Evolutionary conservation across 92 coral and sea anemone species (phyloP).

Genomic region (Phymanthus crucifer): DNA sequence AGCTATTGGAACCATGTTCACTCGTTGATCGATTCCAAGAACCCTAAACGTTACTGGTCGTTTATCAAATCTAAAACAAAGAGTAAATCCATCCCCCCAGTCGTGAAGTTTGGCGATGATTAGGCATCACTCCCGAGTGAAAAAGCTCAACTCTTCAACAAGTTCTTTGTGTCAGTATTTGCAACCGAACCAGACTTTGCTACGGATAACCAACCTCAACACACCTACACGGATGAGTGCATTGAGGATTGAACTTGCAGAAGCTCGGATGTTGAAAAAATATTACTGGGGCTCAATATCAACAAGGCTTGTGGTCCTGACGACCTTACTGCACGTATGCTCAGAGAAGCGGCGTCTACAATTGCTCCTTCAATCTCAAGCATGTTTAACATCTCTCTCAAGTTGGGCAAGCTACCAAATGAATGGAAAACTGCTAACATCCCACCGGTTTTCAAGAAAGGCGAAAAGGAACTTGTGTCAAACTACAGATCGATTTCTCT

Average conservation of each 20-base stretch:
- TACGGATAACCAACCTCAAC: background rate
- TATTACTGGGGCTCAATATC: conserved; percentile 26
- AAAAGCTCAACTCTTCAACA: conserved; percentile 13
- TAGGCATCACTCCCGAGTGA: conserved; percentile 21
- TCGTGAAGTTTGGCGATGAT: conserved; percentile 22
- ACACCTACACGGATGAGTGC: background rate
- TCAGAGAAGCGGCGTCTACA: conserved; percentile 14
- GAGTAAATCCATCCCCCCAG: conserved; percentile 20
- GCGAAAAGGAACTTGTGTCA: conserved; percentile 28
- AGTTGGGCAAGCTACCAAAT: conserved; percentile 22
- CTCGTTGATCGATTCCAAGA: conserved; percentile 25
- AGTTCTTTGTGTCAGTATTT: background rate
- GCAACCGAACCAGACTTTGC: background rate
- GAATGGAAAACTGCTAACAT: conserved; percentile 37
- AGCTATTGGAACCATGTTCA: conserved; percentile 23
- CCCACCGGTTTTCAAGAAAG: conserved; percentile 23
- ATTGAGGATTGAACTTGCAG: conserved; percentile 33
- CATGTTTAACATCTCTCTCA: conserved; percentile 18
- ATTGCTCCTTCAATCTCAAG: conserved; percentile 9
- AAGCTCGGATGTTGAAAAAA: conserved; percentile 22
- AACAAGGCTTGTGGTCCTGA: conserved; percentile 33
- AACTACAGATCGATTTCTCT: conserved; percentile 19
- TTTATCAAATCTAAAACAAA: conserved; percentile 29
- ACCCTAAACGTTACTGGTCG: conserved; percentile 24
- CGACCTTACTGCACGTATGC: conserved; percentile 14